Evolutionary conservation across 2,888 invertebrate species (phyloP).

Genomic region (Gastracanthus pulcherrimus): DNA sequence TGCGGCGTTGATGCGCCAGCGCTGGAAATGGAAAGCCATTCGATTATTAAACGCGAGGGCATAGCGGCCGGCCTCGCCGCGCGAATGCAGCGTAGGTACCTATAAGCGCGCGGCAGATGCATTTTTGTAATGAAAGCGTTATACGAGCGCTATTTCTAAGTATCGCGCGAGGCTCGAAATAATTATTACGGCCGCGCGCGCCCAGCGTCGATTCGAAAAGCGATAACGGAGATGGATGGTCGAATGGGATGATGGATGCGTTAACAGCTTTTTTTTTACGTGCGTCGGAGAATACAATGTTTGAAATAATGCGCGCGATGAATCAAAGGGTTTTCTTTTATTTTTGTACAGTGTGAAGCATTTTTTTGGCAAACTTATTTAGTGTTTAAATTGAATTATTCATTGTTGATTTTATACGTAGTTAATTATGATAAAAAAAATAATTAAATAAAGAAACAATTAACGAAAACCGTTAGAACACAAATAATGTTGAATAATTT

Average conservation of each 20-base stretch:
- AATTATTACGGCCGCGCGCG: not conserved
- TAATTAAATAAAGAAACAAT: no score
- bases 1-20: no score
- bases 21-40: not conserved
- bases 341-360: no score
- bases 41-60: slow-evolving; percentile 41
- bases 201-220: not conserved
- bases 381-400: no score
- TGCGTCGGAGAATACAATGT: no score
- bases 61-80: no score
- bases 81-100: not conserved
- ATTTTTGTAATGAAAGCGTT: slow-evolving; percentile 23
- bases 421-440: no score
- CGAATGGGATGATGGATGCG: not conserved
- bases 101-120: not conserved
- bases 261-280: not conserved
- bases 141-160: not conserved
- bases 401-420: no score
- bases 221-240: not conserved
- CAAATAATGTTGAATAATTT: not conserved
- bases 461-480: no score
- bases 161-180: not conserved
- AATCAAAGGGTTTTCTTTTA: no score
- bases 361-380: no score
- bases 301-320: no score